Evolutionary conservation across 2,113 vertebrate species (phyloP).

Genomic region (Scomber colias): DNA sequence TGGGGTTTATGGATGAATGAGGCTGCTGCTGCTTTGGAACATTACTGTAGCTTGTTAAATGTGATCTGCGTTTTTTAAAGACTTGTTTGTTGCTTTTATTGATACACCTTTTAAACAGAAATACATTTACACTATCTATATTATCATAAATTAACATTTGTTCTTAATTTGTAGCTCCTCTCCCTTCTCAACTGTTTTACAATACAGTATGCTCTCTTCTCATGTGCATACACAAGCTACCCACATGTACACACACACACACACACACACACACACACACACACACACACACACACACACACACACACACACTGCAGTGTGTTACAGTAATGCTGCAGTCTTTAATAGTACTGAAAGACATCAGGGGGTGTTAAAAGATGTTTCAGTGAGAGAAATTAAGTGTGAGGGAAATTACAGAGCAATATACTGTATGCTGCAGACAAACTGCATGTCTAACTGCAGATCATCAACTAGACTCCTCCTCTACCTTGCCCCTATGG

Average conservation of each 20-base stretch:
- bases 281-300: not conserved
- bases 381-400: slow-evolving; percentile 18
- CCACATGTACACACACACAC: not conserved
- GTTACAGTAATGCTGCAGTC: slow-evolving; percentile 36
- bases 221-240: slow-evolving; percentile 14
- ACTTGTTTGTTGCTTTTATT: not conserved
- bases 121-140: not conserved
- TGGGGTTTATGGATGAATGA: not conserved
- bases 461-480: slow-evolving; percentile 15
- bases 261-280: not conserved
- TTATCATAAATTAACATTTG: not conserved
- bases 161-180: slow-evolving; percentile 1
- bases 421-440: slow-evolving; percentile 30
- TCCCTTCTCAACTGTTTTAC: not conserved
- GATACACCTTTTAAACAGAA: not conserved
- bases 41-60: slow-evolving; percentile 12
- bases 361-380: slow-evolving; percentile 22
- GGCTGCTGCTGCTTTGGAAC: not conserved
- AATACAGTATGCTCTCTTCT: slow-evolving; percentile 20
- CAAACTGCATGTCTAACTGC: slow-evolving; percentile 24
- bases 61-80: slow-evolving; percentile 13
- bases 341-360: slow-evolving; percentile 39
- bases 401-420: slow-evolving; percentile 25
- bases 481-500: slow-evolving; percentile 10
- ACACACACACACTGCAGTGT: slow-evolving; percentile 23